Conservation (phyloP, 2,113 vertebrate genomes). For the Orientallactaga bullata region DNA sequence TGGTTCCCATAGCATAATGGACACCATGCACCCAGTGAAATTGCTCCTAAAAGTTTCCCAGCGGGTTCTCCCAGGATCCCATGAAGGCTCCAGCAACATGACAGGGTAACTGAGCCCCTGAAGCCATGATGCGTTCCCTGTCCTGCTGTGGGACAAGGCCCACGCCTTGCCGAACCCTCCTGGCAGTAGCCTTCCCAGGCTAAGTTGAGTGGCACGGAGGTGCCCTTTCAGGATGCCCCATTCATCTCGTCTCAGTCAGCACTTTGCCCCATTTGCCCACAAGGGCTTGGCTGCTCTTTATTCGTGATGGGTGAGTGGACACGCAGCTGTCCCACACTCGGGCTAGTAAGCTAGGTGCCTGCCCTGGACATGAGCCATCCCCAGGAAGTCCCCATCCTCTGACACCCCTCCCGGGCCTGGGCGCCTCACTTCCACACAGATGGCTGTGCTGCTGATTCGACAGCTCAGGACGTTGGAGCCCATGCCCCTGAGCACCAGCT, state of each 20-base stretch:
- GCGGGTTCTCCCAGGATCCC: too few relatives aligned
- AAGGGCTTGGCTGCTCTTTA: accelerated
- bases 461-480: constrained; percentile 52
- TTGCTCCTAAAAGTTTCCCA: neutral
- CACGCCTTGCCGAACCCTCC: neutral
- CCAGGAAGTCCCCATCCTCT: accelerated
- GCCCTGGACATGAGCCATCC: neutral
- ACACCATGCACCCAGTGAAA: neutral
- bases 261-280: neutral
- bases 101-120: neutral
- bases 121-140: accelerated
- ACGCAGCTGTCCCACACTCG: neutral
- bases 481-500: constrained; percentile 72
- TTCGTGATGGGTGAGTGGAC: neutral
- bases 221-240: neutral
- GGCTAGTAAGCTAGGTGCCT: too few relatives aligned
- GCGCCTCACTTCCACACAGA: constrained; percentile 71
- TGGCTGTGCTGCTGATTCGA: constrained; percentile 49
- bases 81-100: accelerated
- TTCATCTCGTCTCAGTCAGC: accelerated
- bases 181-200: accelerated
- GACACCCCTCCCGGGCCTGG: accelerated
- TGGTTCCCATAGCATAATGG: accelerated
- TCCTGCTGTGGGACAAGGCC: neutral
- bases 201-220: neutral